These are phyloP conservation scores for Urocyon cinereoargenteus DNA, from an alignment of 2,797 vertebrate genomes.

Conservation along the genomic window DNA sequence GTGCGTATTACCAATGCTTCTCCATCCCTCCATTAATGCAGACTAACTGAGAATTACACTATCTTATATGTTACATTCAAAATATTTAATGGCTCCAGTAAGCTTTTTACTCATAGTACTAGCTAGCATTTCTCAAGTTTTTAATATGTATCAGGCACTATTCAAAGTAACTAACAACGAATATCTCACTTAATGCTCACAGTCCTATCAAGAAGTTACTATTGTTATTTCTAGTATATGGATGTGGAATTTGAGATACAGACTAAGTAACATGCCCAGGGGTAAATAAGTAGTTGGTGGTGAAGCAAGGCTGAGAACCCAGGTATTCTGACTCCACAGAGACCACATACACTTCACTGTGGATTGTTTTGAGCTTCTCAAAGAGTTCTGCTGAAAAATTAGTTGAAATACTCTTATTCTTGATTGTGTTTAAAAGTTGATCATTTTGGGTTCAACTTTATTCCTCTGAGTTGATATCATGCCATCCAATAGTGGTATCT, in stretches of 20 bases:
- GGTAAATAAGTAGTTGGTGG: neutral
- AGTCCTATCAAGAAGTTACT: neutral
- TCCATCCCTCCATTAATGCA: neutral
- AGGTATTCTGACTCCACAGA: neutral
- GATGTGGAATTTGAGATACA: neutral
- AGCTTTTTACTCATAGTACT: neutral
- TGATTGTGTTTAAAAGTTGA: neutral
- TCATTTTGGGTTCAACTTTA: neutral
- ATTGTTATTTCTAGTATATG: neutral
- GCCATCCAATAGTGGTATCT: neutral
- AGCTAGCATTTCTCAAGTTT: neutral
- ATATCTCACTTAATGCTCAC: neutral
- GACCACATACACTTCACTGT: neutral
- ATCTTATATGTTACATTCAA: neutral
- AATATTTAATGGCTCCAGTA: neutral
- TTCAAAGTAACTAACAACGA: neutral
- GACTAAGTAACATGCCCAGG: neutral
- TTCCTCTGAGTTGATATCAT: neutral
- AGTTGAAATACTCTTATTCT: neutral
- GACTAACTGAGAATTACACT: neutral
- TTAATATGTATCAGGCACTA: neutral
- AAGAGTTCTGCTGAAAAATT: neutral
- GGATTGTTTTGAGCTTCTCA: neutral
- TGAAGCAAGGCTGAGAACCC: neutral
- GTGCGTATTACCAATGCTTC: neutral